Evolutionary conservation across 1,140 invertebrate species (phyloP).

Genomic region (Cyrtorhinus lividipennis): DNA sequence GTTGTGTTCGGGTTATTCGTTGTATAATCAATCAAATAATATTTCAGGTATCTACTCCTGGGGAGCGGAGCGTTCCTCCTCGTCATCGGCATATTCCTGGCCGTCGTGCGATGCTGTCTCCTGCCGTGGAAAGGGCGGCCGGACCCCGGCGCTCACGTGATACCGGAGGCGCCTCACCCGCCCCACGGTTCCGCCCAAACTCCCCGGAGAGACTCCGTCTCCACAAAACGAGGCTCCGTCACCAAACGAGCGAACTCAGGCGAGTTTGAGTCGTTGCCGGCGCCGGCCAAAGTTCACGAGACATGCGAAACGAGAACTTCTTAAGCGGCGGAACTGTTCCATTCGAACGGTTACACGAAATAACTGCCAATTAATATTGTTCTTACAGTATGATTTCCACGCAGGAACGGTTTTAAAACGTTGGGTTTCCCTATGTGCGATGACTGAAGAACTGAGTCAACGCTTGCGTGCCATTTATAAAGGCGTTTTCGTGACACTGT

Average conservation of each 20-base stretch:
- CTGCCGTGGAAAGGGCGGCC: conserved; percentile 24
- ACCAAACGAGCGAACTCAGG: background rate
- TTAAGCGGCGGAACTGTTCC: too few relatives aligned
- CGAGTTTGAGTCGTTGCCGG: background rate
- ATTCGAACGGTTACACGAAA: too few relatives aligned
- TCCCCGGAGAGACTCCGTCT: background rate
- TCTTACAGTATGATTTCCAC: too few relatives aligned
- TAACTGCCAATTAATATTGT: too few relatives aligned
- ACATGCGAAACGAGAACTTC: background rate
- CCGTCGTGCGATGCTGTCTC: conserved; percentile 26
- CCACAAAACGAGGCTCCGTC: background rate
- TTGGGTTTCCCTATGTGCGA: too few relatives aligned
- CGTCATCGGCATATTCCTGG: conserved; percentile 28
- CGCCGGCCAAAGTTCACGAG: conserved; percentile 1
- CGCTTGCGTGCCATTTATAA: too few relatives aligned
- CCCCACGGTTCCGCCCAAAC: background rate
- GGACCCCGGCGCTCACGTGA: background rate
- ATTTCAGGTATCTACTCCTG: conserved; percentile 36
- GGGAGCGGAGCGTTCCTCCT: conserved; percentile 29
- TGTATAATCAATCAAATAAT: too few relatives aligned
- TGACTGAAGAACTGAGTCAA: too few relatives aligned
- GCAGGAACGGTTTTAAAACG: too few relatives aligned
- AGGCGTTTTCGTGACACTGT: too few relatives aligned
- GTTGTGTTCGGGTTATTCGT: too few relatives aligned
- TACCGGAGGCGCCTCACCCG: background rate